phyloP scores from a whole-genome alignment of 2,888 invertebrate species.

The Notodonta ziczac region DNA sequence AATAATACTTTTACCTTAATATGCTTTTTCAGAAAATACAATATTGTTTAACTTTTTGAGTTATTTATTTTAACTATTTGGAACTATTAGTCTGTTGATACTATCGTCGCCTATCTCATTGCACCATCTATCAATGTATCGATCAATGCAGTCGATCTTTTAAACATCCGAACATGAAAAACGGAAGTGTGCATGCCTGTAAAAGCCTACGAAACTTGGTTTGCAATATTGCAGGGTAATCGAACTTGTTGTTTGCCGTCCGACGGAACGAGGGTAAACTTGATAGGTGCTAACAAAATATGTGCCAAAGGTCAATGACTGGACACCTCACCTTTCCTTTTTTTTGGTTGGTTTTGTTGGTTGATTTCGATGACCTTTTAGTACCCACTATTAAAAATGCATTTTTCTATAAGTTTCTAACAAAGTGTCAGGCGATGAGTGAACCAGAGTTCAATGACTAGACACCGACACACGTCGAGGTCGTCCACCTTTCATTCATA shows the following conservation, averaged over 20 bases:
- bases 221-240: slow-evolving; percentile 39
- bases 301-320: slow-evolving; percentile 63
- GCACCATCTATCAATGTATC: too few species aligned
- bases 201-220: neutral
- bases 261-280: slow-evolving; percentile 58
- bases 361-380: too few species aligned
- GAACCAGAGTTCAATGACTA: slow-evolving; percentile 38
- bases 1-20: too few species aligned
- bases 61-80: too few species aligned
- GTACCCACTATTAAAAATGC: too few species aligned
- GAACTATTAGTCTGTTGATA: too few species aligned
- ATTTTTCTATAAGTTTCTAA: neutral
- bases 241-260: slow-evolving; percentile 57
- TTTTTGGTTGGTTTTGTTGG: too few species aligned
- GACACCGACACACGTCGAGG: slow-evolving; percentile 26
- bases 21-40: too few species aligned
- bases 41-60: too few species aligned
- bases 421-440: neutral
- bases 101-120: too few species aligned
- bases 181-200: neutral
- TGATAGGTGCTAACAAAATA: slow-evolving; percentile 48
- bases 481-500: slow-evolving; percentile 32
- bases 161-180: too few species aligned
- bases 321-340: slow-evolving; percentile 31
- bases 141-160: too few species aligned